Conservation (phyloP, 1,140 invertebrate genomes). For the Anthonomus grandis region DNA sequence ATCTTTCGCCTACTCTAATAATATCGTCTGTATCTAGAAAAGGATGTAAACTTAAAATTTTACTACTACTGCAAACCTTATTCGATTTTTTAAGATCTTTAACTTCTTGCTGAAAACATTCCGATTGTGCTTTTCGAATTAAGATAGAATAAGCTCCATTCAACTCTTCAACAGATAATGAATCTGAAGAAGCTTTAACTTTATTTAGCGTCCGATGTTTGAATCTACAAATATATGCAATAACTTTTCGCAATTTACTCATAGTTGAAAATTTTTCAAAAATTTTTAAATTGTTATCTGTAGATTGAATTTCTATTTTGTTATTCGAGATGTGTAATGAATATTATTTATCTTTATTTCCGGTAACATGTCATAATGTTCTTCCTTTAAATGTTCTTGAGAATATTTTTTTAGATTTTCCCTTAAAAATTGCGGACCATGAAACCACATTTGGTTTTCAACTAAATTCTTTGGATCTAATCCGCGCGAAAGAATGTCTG, state of each 20-base stretch:
- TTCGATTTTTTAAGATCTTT: too few relatives aligned
- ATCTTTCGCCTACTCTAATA: constrained; percentile 48
- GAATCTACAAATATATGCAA: too few relatives aligned
- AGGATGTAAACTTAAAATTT: constrained; percentile 24
- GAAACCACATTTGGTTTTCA: constrained; percentile 38
- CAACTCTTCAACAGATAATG: too few relatives aligned
- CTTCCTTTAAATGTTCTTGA: neutral
- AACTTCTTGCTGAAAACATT: too few relatives aligned
- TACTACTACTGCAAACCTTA: neutral
- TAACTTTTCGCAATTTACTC: neutral
- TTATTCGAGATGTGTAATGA: too few relatives aligned
- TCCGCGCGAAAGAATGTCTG: constrained; percentile 49
- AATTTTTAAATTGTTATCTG: neutral
- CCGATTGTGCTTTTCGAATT: too few relatives aligned
- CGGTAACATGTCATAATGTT: too few relatives aligned
- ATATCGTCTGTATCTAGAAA: constrained; percentile 45
- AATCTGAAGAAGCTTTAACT: too few relatives aligned
- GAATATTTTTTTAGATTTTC: neutral
- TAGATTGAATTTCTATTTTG: too few relatives aligned
- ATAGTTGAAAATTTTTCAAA: constrained; percentile 4
- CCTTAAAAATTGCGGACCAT: constrained; percentile 29
- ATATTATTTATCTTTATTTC: too few relatives aligned
- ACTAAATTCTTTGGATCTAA: constrained; percentile 28
- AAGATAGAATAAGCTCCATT: too few relatives aligned
- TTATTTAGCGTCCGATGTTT: too few relatives aligned